These are phyloP conservation scores for Bolborhynchus lineola DNA, from an alignment of 2,113 vertebrate species.

Conservation along the genomic window DNA sequence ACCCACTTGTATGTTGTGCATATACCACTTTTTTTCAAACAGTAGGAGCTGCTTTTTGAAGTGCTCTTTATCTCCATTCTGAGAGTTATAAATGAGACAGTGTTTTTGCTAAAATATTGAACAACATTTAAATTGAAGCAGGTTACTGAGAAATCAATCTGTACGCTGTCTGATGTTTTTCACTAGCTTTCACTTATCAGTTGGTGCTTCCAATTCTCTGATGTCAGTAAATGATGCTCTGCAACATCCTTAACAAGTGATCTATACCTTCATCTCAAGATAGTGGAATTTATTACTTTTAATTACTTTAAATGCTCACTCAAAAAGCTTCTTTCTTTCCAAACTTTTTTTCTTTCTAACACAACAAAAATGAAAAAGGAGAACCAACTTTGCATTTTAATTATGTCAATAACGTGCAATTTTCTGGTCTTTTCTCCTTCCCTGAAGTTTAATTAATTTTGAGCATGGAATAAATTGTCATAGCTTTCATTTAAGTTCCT, in stretches of 20 bases:
- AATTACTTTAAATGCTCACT: slow-evolving; percentile 30
- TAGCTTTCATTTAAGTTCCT: neutral
- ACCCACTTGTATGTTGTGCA: neutral
- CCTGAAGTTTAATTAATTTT: slow-evolving; percentile 56
- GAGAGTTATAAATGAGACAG: neutral
- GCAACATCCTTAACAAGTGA: slow-evolving; percentile 1
- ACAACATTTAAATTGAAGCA: neutral
- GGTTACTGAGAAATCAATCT: neutral
- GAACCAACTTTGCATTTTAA: slow-evolving; percentile 35
- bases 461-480: slow-evolving; percentile 46
- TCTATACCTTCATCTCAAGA: slow-evolving; percentile 3
- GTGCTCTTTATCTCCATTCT: neutral
- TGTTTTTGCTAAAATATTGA: neutral
- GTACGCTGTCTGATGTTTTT: neutral
- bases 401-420: slow-evolving; percentile 34
- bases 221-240: neutral
- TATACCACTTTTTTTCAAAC: neutral
- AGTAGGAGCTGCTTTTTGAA: neutral
- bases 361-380: slow-evolving; percentile 23
- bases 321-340: neutral
- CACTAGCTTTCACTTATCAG: slow-evolving; percentile 1
- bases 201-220: neutral
- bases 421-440: slow-evolving; percentile 44
- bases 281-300: slow-evolving; percentile 22
- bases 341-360: neutral